phyloP scores from a whole-genome alignment of 2,113 vertebrate species.

The Limanda limanda region DNA sequence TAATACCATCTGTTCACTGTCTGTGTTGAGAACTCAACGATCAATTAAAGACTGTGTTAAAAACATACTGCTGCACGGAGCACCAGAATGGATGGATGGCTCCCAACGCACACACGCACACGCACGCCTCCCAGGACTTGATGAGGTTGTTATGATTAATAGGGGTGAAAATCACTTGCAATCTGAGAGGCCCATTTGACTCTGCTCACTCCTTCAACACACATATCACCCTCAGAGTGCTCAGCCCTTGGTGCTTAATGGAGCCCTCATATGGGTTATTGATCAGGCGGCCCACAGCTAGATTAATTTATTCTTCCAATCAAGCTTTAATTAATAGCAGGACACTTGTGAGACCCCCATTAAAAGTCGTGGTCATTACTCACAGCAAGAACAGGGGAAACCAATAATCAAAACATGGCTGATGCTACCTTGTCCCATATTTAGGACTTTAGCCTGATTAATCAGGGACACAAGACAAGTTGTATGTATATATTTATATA shows the following conservation, averaged over 20 bases:
- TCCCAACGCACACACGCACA: conserved; percentile 11
- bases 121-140: conserved; percentile 31
- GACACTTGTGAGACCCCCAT: conserved; percentile 78
- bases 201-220: conserved; percentile 59
- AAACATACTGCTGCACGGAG: neutral
- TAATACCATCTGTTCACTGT: conserved; percentile 40
- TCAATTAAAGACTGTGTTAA: no score
- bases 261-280: conserved; percentile 83
- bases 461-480: conserved; percentile 21
- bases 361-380: conserved; percentile 77
- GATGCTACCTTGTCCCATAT: conserved; percentile 48
- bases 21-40: neutral
- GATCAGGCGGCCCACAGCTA: conserved; percentile 78
- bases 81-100: conserved; percentile 32
- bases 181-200: conserved; percentile 68
- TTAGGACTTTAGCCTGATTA: conserved; percentile 4
- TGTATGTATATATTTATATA: neutral
- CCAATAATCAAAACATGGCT: conserved; percentile 73
- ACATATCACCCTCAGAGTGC: conserved; percentile 61
- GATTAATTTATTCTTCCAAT: conserved; percentile 86
- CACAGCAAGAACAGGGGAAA: conserved; percentile 66
- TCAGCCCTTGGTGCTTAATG: conserved; percentile 75
- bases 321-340: conserved; percentile 85
- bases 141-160: conserved; percentile 82
- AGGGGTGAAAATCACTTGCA: conserved; percentile 76